Evolutionary conservation across 2,113 vertebrate species (phyloP).

Genomic region (Podarcis raffonei): DNA sequence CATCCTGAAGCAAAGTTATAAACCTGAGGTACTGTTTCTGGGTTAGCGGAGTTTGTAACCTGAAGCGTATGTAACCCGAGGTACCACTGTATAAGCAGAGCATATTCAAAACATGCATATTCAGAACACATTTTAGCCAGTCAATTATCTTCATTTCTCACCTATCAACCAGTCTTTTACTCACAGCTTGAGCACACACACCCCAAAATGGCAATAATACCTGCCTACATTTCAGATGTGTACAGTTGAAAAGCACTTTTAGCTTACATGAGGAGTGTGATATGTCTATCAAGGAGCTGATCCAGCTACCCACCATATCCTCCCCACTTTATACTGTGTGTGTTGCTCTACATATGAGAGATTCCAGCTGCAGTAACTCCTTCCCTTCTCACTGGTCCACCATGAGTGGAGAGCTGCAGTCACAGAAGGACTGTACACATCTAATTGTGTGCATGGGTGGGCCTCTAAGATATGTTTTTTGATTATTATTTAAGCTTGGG

Average conservation of each 20-base stretch:
- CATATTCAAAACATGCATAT: not conserved
- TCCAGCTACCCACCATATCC: not conserved
- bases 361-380: not conserved
- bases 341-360: not conserved
- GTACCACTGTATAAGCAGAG: too few relatives aligned
- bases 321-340: not conserved
- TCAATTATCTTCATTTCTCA: not conserved
- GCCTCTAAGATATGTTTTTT: not conserved
- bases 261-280: not conserved
- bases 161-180: not conserved
- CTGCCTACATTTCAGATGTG: not conserved
- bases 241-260: not conserved
- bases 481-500: not conserved
- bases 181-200: not conserved
- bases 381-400: not conserved
- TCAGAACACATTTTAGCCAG: not conserved
- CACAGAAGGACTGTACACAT: not conserved
- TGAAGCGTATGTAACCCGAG: too few relatives aligned
- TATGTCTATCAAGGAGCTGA: not conserved
- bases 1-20: too few relatives aligned
- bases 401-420: not conserved
- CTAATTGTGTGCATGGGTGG: not conserved
- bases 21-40: too few relatives aligned
- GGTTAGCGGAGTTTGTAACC: too few relatives aligned
- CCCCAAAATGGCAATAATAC: not conserved